phyloP scores from a whole-genome alignment of 2,113 vertebrate genomes.

The Hydrolagus affinis region DNA sequence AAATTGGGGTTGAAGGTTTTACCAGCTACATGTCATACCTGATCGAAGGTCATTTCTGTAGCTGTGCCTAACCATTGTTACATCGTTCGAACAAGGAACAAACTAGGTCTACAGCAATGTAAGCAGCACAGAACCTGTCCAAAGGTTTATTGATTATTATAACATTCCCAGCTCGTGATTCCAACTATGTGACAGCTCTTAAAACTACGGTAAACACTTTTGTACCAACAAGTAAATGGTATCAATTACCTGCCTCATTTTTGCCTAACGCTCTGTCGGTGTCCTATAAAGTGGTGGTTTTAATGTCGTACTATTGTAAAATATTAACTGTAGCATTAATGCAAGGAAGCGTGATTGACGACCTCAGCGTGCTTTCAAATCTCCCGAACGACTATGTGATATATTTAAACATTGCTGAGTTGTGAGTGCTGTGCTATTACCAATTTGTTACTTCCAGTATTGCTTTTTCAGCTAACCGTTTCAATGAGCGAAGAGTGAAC shows the following conservation, averaged over 20 bases:
- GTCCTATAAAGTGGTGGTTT: neutral
- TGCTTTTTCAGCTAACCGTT: neutral
- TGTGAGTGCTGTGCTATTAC: neutral
- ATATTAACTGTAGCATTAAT: neutral
- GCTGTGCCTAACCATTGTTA: too few species aligned
- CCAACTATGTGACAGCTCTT: neutral
- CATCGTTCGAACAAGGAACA: too few species aligned
- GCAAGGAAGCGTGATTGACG: conserved; percentile 4
- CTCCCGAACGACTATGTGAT: neutral
- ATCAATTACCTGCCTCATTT: conserved; percentile 2
- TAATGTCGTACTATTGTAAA: neutral
- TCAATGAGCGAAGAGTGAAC: too few species aligned
- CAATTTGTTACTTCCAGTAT: neutral
- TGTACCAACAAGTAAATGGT: conserved; percentile 17
- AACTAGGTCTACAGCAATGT: neutral
- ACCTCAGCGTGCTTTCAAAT: conserved; percentile 14
- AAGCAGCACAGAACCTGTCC: neutral
- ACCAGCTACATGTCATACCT: too few species aligned
- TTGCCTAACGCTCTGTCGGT: neutral
- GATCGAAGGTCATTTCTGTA: too few species aligned
- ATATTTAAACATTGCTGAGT: neutral
- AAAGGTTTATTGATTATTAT: neutral
- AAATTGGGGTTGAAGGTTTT: too few species aligned
- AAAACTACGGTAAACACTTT: neutral
- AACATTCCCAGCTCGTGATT: neutral